Base-by-base conservation (phyloP, 92 coral and sea anemone species). In the Siderastrea siderea region DNA sequence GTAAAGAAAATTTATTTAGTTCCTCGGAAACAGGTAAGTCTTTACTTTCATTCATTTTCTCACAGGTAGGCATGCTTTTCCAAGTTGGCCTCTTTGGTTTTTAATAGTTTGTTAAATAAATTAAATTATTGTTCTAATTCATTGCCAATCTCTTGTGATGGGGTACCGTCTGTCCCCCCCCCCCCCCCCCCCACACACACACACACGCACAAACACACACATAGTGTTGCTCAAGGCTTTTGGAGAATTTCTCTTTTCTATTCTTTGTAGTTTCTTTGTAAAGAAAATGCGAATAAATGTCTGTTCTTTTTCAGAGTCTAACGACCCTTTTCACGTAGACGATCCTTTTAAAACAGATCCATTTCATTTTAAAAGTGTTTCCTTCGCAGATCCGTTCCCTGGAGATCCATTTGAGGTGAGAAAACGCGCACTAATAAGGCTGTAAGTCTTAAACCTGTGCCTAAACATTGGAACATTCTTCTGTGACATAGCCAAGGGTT, bases 311-410 rank as follows among this genome's bases (percentile, higher is more conserved):
- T 54, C 78, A 95, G 94, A 98, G 77, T 86, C 96, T 19, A 92
- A 90, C 54, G 99, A 98, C 73, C 99, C 99, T 9, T 98, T 98
- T 82, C 98, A 95, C 45, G 89, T 98, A 43, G 99, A 98, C 17
- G 99, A 98, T 86, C 99, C 99, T 17, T 98, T 98, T 67, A 98
- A 98, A 90, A 96, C 99, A 3, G 99, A 98, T 80, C 99, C 99
- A 4, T 98, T 98, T 68, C 96, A 96, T 82, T 95, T 92, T 85
- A 98, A 98, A 80, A 96, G 96, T 60, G 99, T 98, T 47, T 98
- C 99, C 7, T 98, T 98, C 77, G 99, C 99, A 15, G 99, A 98
- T 76, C 95, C 99, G 1, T 98, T 98, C 51, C 90, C 99, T 1
- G 95, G 94, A 15, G 99, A 98, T 85, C 99, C 99, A 26, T 98